These are phyloP conservation scores for Calypte anna DNA, from an alignment of 2,113 vertebrate genomes.

Conservation along the genomic window DNA sequence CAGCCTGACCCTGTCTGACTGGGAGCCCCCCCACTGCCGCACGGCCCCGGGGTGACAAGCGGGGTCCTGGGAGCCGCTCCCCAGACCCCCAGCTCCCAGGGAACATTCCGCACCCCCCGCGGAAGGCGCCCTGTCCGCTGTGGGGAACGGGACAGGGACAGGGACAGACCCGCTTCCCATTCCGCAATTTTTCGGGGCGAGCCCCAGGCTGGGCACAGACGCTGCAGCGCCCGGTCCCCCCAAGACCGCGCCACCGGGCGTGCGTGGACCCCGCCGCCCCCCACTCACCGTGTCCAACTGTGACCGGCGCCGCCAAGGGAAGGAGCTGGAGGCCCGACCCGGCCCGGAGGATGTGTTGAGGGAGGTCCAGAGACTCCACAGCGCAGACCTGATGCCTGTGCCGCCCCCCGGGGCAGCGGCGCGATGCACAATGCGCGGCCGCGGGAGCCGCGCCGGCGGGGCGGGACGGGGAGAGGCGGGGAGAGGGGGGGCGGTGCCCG, in stretches of 20 bases:
- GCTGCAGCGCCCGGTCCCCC: background rate
- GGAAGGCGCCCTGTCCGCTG: too few relatives aligned
- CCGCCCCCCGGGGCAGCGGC: background rate
- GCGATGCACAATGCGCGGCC: background rate
- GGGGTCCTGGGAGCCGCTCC: background rate
- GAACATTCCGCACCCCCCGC: background rate
- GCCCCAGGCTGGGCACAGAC: background rate
- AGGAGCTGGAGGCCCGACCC: background rate
- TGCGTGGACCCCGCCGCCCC: background rate
- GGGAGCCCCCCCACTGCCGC: background rate
- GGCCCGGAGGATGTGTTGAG: background rate
- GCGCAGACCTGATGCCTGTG: too few relatives aligned
- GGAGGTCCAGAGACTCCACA: background rate
- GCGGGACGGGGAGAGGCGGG: background rate
- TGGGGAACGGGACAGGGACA: too few relatives aligned
- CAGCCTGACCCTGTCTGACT: too few relatives aligned
- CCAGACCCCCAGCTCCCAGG: background rate
- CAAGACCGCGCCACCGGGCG: too few relatives aligned
- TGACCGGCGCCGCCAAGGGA: too few relatives aligned
- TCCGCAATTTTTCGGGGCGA: background rate
- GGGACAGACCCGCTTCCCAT: accelerated
- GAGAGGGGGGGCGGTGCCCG: background rate
- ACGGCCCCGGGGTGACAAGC: accelerated
- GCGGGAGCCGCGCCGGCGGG: background rate
- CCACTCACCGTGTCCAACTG: background rate